phyloP scores from a whole-genome alignment of 2,113 vertebrate species.

The Nymphicus hollandicus region DNA sequence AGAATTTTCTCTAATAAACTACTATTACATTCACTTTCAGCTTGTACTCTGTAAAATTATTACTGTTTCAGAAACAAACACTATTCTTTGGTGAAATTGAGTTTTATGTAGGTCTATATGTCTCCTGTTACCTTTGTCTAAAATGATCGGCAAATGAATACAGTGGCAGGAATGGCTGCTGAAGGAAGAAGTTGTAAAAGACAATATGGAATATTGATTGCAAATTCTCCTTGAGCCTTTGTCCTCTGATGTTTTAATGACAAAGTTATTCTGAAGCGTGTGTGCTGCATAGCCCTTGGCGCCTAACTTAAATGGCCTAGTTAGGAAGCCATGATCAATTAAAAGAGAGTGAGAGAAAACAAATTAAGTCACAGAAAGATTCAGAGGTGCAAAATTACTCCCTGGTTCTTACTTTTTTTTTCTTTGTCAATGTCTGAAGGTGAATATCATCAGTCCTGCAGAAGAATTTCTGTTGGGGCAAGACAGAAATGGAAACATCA shows the following conservation, averaged over 20 bases:
- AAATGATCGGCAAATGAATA: neutral
- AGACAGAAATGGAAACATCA: neutral
- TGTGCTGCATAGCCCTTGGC: neutral
- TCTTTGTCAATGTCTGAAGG: neutral
- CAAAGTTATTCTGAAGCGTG: conserved; percentile 1
- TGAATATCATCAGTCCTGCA: neutral
- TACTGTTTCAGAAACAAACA: neutral
- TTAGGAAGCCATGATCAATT: conserved; percentile 8
- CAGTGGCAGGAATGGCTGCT: neutral
- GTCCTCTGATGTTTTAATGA: neutral
- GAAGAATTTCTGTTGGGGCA: neutral
- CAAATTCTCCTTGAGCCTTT: conserved; percentile 15
- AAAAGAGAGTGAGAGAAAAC: neutral
- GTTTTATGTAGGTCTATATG: neutral
- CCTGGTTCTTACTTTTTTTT: neutral
- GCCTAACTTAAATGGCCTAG: neutral
- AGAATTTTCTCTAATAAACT: neutral
- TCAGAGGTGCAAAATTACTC: neutral
- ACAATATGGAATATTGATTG: neutral
- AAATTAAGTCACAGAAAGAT: neutral
- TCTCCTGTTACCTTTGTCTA: neutral
- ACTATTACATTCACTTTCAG: neutral
- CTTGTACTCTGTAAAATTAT: neutral
- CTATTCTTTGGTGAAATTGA: neutral
- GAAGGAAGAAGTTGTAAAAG: neutral